These are phyloP conservation scores for Helicoverpa armigera DNA, from an alignment of 1,140 invertebrate genomes.

Conservation along the genomic window DNA sequence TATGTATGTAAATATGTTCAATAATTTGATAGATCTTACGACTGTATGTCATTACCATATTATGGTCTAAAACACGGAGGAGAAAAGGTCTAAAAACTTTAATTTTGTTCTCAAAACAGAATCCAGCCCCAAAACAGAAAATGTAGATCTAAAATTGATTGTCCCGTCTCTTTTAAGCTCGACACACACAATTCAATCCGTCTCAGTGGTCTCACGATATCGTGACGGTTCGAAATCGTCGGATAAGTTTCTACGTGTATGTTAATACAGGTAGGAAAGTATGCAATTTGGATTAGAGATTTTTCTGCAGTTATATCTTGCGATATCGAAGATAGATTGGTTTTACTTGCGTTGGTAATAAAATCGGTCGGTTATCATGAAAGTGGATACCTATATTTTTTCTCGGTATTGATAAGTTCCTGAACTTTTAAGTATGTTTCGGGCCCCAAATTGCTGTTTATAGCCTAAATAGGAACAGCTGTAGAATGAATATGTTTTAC, in stretches of 20 bases:
- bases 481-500: no score
- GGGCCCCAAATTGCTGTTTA: no score
- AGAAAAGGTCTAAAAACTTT: no score
- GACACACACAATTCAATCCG: conserved; percentile 3
- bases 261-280: conserved; percentile 21
- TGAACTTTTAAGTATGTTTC: no score
- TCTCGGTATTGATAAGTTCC: no score
- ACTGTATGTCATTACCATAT: no score
- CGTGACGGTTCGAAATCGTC: conserved; percentile 19
- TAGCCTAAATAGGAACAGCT: no score
- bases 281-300: conserved; percentile 3
- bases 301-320: background rate
- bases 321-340: background rate
- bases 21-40: no score
- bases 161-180: background rate
- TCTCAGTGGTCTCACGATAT: background rate
- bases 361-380: background rate
- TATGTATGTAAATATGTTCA: no score
- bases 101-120: background rate
- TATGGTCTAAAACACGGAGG: no score
- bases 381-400: background rate
- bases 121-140: background rate
- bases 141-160: background rate
- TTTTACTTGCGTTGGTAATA: background rate
- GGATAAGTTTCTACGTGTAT: conserved; percentile 15